phyloP scores from a whole-genome alignment of 1,140 invertebrate genomes.

The Idris sp. region DNA sequence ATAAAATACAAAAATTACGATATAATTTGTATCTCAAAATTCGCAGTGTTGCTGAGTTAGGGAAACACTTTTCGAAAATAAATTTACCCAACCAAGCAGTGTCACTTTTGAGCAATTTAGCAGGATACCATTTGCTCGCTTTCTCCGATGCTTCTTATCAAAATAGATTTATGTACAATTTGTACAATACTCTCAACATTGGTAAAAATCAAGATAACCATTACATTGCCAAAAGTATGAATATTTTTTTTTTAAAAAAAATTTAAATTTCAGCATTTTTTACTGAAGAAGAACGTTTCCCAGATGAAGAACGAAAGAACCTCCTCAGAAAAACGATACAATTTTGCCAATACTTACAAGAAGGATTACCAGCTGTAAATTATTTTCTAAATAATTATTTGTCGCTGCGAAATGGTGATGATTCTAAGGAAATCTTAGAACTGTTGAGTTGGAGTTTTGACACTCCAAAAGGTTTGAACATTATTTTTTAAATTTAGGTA shows the following conservation, averaged over 20 bases:
- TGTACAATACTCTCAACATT: constrained; percentile 71
- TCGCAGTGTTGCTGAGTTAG: constrained; percentile 67
- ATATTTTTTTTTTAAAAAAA: constrained; percentile 5
- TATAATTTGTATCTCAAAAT: too few species aligned
- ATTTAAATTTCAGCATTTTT: constrained; percentile 67
- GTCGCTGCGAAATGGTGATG: constrained; percentile 64
- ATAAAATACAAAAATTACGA: too few species aligned
- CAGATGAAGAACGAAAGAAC: constrained; percentile 65
- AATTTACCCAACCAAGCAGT: constrained; percentile 71
- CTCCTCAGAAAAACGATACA: constrained; percentile 69
- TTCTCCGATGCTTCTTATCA: constrained; percentile 71
- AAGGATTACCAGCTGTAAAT: constrained; percentile 72
- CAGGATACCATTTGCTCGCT: constrained; percentile 73
- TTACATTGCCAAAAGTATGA: too few species aligned
- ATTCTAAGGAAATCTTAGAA: constrained; percentile 63
- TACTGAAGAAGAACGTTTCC: constrained; percentile 66
- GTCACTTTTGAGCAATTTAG: constrained; percentile 70
- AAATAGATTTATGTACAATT: constrained; percentile 74
- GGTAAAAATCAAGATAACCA: too few species aligned
- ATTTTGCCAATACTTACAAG: constrained; percentile 74
- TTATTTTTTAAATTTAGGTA: too few species aligned
- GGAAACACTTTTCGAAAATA: constrained; percentile 67
- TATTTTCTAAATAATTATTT: constrained; percentile 72
- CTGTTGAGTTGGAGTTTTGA: constrained; percentile 71
- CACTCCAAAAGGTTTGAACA: constrained; percentile 67